Base-by-base conservation (phyloP, 2,113 vertebrate genomes). In the Andinoacara biseriatus region DNA sequence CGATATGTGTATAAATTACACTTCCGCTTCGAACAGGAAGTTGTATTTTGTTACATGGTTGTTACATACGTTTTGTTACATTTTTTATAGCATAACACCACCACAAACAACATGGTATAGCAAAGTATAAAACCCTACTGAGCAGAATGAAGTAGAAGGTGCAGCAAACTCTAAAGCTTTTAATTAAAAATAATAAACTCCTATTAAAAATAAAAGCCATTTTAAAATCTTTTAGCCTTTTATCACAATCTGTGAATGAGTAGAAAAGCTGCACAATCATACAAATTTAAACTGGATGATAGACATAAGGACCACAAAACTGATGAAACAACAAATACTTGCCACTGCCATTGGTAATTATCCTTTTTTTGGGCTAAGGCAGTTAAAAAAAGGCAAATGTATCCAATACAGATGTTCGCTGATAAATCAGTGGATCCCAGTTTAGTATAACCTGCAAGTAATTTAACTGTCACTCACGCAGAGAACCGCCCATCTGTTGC, bases 401-500 rank as follows among this genome's bases (percentile, higher is more conserved):
- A 22, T 24, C 13, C 38, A 67, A 26, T 17, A 6, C 14, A 26
- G 24, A 67, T 67, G 14, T 46, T 46, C 24, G n/a, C n/a, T 65
- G 43, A 46, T 46, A 67, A 67, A 26, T 67, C 22, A 46, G 8
- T 67, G 38, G 7, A 67, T 67, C 38, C 38, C 22, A 46, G 10
- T 35, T 76, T 15, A 74, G 35, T 74, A 4, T 62, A 4, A 5
- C 63, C 22, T 67, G 40, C 5, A 24, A 15, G 35, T 52, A 78
- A 76, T 78, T 77, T 3, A 61, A 77, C 3, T 38, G n/a, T 38
- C 18, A 94, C 94, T 94, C 93, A 99, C 97, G 95, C 93, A 97
- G 94, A 86, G 96, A 95, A 88, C 97, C 97, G 86, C 97, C 96
- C 95, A 99, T 95, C 93, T 97, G 97, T 58, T 97, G 97, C 91